phyloP scores from a whole-genome alignment of 2,113 vertebrate species.

The Platysternon megacephalum region DNA sequence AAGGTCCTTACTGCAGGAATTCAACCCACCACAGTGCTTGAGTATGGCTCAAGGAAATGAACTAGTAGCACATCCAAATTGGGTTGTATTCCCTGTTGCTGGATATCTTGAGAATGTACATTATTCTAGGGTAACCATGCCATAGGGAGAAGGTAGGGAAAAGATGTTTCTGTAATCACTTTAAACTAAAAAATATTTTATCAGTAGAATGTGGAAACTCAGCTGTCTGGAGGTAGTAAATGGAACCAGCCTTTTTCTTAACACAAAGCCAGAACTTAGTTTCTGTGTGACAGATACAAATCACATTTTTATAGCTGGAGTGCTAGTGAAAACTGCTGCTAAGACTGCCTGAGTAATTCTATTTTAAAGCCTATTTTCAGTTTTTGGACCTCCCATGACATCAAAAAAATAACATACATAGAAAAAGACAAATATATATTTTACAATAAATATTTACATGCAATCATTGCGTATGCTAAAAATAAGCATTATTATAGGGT shows the following conservation, averaged over 20 bases:
- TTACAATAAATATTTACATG: background rate
- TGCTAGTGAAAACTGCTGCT: background rate
- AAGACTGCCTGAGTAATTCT: background rate
- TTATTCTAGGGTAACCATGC: background rate
- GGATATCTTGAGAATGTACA: background rate
- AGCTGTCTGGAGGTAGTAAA: background rate
- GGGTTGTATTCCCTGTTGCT: background rate
- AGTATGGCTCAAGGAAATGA: background rate
- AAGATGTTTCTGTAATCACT: background rate
- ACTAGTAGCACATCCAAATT: rapidly evolving
- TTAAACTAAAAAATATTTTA: background rate
- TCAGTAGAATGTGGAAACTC: background rate
- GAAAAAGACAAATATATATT: background rate
- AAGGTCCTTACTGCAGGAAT: background rate
- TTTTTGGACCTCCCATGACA: background rate
- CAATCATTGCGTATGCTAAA: background rate
- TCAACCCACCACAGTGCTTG: background rate
- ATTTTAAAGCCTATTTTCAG: too few relatives aligned
- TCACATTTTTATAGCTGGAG: background rate
- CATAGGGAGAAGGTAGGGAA: background rate
- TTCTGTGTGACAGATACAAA: constrained; percentile 3
- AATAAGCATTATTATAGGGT: background rate
- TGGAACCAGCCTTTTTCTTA: background rate
- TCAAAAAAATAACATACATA: background rate
- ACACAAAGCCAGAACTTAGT: background rate